Evolutionary conservation across 2,888 invertebrate genomes (phyloP).

Genomic region (Alloscopus bannaensis): DNA sequence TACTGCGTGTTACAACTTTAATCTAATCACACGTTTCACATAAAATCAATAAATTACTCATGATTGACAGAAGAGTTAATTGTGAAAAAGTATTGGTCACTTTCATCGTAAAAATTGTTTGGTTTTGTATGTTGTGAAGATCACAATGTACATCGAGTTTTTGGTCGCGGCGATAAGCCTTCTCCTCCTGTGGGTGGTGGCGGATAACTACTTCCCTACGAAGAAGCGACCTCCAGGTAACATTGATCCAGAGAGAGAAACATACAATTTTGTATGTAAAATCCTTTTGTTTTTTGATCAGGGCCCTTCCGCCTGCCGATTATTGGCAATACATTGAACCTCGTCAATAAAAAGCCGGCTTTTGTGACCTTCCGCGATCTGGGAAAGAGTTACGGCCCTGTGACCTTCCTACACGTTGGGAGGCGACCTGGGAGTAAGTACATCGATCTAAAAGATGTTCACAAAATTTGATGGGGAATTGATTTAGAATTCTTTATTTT

Average conservation of each 20-base stretch:
- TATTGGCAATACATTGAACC: conserved; percentile 25
- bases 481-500: neutral
- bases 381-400: conserved; percentile 36
- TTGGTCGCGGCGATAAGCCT: neutral
- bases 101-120: too few relatives aligned
- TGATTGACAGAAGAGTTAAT: too few relatives aligned
- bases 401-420: conserved; percentile 1
- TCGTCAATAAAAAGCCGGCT: conserved; percentile 5
- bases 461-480: neutral
- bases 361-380: conserved; percentile 31
- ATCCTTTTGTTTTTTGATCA: conserved; percentile 3
- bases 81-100: too few relatives aligned
- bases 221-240: conserved; percentile 13
- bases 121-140: too few relatives aligned
- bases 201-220: conserved; percentile 12
- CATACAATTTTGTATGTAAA: neutral
- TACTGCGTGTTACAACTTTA: conserved; percentile 1
- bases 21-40: too few relatives aligned
- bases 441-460: neutral
- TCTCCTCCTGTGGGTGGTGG: neutral
- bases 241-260: too few relatives aligned
- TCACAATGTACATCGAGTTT: neutral
- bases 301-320: conserved; percentile 46
- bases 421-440: conserved; percentile 6
- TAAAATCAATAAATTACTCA: too few relatives aligned